These are phyloP conservation scores for Orchesellides sinensis DNA, from an alignment of 2,888 invertebrate genomes.

Conservation along the genomic window DNA sequence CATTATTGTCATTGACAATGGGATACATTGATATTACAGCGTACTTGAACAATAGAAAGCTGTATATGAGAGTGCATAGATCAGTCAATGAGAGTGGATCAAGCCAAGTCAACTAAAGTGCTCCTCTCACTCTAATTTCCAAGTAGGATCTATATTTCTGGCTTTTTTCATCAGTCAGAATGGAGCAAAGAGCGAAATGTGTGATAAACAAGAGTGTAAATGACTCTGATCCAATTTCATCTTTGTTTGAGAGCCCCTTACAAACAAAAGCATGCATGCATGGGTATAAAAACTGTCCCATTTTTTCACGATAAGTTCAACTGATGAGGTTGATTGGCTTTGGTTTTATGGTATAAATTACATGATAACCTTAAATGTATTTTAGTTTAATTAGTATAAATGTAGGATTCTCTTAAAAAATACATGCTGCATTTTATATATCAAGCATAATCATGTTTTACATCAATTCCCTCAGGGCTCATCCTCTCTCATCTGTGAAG, in stretches of 20 bases:
- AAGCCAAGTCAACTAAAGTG: background rate
- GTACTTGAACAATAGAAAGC: background rate
- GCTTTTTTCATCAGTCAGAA: background rate
- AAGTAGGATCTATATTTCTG: background rate
- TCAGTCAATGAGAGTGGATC: background rate
- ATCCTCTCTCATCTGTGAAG: too few relatives aligned
- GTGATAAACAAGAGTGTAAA: background rate
- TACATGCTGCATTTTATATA: too few relatives aligned
- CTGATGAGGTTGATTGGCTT: background rate
- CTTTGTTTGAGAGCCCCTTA: background rate
- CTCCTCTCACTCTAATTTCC: too few relatives aligned
- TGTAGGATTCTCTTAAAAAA: too few relatives aligned
- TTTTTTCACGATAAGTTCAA: background rate
- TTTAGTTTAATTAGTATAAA: too few relatives aligned
- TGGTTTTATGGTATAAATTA: background rate
- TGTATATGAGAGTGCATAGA: background rate
- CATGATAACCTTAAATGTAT: background rate
- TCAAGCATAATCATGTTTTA: too few relatives aligned
- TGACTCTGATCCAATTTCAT: conserved; percentile 1
- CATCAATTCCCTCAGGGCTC: too few relatives aligned
- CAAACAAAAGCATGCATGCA: background rate
- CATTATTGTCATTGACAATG: background rate
- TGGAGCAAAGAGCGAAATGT: background rate
- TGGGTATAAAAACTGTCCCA: too few relatives aligned
- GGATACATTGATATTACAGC: background rate